Evolutionary conservation across 2,113 vertebrate species (phyloP), one percentile per base, ranked within the genome.

Genomic region (Nesogale talazaci): DNA sequence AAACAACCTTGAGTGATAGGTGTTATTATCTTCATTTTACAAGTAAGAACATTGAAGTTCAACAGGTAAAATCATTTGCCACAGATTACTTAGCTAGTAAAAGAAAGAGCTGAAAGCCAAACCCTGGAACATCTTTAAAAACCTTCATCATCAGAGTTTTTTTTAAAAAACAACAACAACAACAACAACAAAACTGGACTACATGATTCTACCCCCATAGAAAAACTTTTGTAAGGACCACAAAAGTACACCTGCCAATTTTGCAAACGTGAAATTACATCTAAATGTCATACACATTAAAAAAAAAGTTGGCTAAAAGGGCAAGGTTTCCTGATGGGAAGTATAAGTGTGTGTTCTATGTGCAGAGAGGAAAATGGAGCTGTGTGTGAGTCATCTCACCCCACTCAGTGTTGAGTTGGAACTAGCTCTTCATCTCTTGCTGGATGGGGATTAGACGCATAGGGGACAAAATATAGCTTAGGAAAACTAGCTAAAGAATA

Each of bases 1-100:
- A 96, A 96, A 94, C 82, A 95, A 83, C 83, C 29, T 94, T 95
- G 94, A 96, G 59, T 96, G 96, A 93, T 61, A 85, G 70, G 70
- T 92, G 67, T 84, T 86, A 92, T 96, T 94, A 96, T 94, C 89
- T 75, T 93, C 95, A 83, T 91, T 94, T 94, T 88, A 90, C 52
- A 96, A 93, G 94, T 78, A 88, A 86, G 69, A 93, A 87, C 93
- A 79, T 72, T 90, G 79, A 96, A 96, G 93, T 94, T 95, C 91
- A 94, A 91, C 78, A 95, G 88, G 85, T 92, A 95, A 95, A 95
- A 92, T 72, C 36, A 94, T 89, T 94, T 96, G 65, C 90, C 38
- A 91, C 63, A 72, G 75, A 77, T 86, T 91, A 57, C 83, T 91
- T 93, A 94, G 87, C 78, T 72, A 81, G 80, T 83, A 96, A 87